Evolutionary conservation across 2,797 vertebrate genomes (phyloP), one percentile per base, ranked within the genome.

Genomic region (Pitangus sulphuratus): DNA sequence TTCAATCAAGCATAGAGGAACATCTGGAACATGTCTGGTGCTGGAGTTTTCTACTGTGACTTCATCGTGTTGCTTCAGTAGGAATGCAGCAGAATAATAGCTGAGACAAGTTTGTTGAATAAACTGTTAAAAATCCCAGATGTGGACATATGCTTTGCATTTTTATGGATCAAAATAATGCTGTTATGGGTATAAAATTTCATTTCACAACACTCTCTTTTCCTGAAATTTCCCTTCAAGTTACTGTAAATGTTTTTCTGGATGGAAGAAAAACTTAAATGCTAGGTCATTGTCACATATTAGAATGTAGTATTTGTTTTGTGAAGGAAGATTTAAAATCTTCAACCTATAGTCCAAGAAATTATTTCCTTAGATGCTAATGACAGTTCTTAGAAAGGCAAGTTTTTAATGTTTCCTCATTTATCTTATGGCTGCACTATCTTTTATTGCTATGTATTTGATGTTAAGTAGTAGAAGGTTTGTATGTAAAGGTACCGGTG

Each of bases 31-130:
- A 5, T 1, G 14, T 89, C 78, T 94, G 78, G n/a, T 90, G 57
- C 75, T 3, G 19, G 30, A 81, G 48, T 95, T 92, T 96, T 97
- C 90, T 89, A 53, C 78, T 1, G 15, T 94, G 95, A 95, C 90
- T 94, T 96, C 90, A 94, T 90, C 70, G 37, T 85, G 61, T 90
- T 94, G 90, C 90, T 96, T 95, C 89, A 95, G 87, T 95, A 90
- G 95, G 84, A 96, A 95, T 95, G 87, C 57, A 89, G 61, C 54
- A 40, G 33, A 95, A 64, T 79, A 96, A 96, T 87, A 89, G n/a
- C 71, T 85, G 72, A 90, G 76, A 96, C 83, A 90, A 93, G 74
- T 89, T 94, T 58, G 61, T 87, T 93, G 88, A 94, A 92, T 89
- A 83, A 87, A 60, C 78, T 85, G 57, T 95, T 93, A 90, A 91